Percentiles rank a stretch among this genome's conserved stretches.
phyloP scores from a whole-genome alignment of 2,113 vertebrate species.

The Sminthopsis crassicaudata region DNA sequence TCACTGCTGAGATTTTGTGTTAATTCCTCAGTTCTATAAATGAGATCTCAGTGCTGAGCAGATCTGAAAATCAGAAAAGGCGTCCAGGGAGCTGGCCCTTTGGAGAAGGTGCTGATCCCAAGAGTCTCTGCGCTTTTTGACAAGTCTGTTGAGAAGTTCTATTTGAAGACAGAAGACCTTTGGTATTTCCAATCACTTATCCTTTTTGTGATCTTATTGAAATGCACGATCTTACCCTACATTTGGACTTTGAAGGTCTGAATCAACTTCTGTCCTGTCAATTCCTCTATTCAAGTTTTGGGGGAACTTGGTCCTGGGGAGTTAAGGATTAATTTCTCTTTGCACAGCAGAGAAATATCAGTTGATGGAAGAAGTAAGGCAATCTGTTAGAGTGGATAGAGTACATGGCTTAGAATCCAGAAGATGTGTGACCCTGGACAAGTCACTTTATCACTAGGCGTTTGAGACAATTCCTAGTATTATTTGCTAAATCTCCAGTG shows the following conservation, averaged over 20 bases:
- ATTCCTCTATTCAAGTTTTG: neutral
- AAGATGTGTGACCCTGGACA: neutral
- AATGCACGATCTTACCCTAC: constrained; percentile 36
- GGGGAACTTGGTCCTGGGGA: constrained; percentile 35
- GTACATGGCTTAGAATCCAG: neutral
- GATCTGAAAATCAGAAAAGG: neutral
- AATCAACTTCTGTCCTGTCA: constrained; percentile 31
- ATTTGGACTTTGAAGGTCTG: constrained; percentile 49
- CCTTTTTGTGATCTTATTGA: constrained; percentile 55
- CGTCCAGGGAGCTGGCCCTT: neutral
- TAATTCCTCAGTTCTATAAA: constrained; percentile 32
- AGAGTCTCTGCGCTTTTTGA: neutral
- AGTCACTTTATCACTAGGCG: neutral
- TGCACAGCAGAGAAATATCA: constrained; percentile 17
- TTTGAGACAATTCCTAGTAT: neutral
- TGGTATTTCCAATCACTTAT: constrained; percentile 44
- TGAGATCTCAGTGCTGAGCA: neutral
- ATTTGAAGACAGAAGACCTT: neutral
- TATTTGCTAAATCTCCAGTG: neutral
- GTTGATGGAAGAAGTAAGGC: constrained; percentile 18
- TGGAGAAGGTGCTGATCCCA: constrained; percentile 20
- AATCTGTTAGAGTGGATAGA: neutral
- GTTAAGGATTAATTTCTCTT: neutral
- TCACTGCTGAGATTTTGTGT: neutral
- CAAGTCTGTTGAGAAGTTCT: constrained; percentile 39